These are phyloP conservation scores for Atopsyche davidsoni DNA, from an alignment of 1,140 invertebrate genomes.

Conservation along the genomic window DNA sequence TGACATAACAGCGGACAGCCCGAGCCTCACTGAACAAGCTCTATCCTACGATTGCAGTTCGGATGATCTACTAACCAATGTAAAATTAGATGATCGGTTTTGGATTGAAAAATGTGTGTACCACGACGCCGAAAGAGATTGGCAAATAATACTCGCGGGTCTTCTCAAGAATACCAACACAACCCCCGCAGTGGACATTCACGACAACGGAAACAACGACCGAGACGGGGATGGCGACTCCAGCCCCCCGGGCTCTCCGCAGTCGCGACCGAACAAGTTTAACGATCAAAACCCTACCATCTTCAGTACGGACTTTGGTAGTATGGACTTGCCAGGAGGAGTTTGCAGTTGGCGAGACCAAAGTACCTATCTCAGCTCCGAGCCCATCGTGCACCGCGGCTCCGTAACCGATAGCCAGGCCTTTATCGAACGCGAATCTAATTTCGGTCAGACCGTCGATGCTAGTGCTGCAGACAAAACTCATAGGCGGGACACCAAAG, in stretches of 20 bases:
- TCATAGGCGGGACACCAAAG: constrained; percentile 16
- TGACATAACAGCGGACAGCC: neutral
- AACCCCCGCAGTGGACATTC: constrained; percentile 37
- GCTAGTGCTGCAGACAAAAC: neutral
- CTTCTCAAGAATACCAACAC: constrained; percentile 39
- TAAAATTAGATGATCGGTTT: constrained; percentile 49
- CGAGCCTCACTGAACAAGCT: neutral
- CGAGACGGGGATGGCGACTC: constrained; percentile 53
- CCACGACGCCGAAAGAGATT: constrained; percentile 57
- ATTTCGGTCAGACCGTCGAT: neutral
- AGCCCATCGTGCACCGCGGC: constrained; percentile 33
- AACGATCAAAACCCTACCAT: constrained; percentile 29
- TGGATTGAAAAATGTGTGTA: constrained; percentile 57
- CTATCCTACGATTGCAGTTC: neutral
- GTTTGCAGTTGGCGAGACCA: constrained; percentile 77
- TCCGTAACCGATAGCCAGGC: neutral
- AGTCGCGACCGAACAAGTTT: constrained; percentile 32
- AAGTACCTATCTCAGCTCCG: constrained; percentile 67
- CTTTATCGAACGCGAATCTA: constrained; percentile 1
- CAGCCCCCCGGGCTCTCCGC: constrained; percentile 49
- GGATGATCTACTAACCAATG: constrained; percentile 32
- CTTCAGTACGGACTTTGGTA: constrained; percentile 59
- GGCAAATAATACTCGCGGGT: constrained; percentile 44
- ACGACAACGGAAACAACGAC: constrained; percentile 48
- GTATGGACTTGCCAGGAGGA: constrained; percentile 68